phyloP scores from a whole-genome alignment of 2,797 vertebrate genomes.

The Fratercula arctica region DNA sequence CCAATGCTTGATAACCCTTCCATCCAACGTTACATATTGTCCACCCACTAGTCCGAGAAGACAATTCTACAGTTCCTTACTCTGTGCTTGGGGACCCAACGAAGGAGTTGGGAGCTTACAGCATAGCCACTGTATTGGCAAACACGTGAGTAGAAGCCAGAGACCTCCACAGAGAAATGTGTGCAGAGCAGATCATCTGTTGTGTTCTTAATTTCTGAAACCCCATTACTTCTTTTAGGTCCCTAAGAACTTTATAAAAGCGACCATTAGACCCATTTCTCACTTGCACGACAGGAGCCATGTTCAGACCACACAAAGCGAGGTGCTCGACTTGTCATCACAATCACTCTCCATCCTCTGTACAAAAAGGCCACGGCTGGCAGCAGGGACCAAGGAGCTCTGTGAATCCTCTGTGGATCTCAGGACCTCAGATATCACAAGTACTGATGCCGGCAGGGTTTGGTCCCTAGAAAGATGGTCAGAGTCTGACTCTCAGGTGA shows the following conservation, averaged over 20 bases:
- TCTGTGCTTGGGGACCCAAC: background rate
- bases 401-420: background rate
- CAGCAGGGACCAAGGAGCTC: background rate
- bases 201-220: background rate
- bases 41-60: background rate
- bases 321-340: background rate
- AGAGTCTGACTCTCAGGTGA: background rate
- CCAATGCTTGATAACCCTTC: too few relatives aligned
- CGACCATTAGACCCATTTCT: background rate
- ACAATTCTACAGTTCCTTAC: background rate
- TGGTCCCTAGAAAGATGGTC: background rate
- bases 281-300: background rate
- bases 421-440: background rate
- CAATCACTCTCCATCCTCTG: fast-evolving
- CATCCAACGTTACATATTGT: background rate
- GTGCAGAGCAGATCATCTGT: background rate
- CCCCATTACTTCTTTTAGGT: background rate
- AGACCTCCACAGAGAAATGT: background rate
- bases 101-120: background rate
- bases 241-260: background rate
- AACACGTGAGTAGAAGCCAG: background rate
- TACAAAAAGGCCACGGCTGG: fast-evolving
- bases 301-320: background rate
- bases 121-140: background rate
- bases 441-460: background rate